Evolutionary conservation across 1,140 invertebrate species (phyloP).

Genomic region (Sesamia nonagrioides): DNA sequence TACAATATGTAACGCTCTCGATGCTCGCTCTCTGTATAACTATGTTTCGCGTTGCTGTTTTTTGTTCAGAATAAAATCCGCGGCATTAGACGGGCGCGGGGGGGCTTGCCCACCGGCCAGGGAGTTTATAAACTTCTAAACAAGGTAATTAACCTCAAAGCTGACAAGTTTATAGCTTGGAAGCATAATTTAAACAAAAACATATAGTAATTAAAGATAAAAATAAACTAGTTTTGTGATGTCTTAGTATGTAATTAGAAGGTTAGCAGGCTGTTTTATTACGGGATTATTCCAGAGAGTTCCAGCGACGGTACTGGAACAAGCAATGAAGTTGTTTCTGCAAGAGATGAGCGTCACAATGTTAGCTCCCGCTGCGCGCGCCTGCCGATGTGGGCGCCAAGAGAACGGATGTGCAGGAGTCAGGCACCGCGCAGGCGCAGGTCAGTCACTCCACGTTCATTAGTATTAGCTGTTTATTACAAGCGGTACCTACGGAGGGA

Average conservation of each 20-base stretch:
- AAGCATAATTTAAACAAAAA: constrained; percentile 26
- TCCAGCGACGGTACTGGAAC: not conserved
- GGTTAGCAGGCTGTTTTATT: not conserved
- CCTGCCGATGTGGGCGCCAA: too few relatives aligned
- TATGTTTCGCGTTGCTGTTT: not conserved
- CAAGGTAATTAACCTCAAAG: constrained; percentile 29
- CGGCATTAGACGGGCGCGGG: not conserved
- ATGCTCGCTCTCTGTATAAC: not conserved
- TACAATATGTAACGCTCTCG: constrained; percentile 42
- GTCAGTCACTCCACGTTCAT: not conserved
- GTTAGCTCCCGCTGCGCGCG: too few relatives aligned
- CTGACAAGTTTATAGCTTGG: constrained; percentile 14
- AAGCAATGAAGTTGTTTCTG: not conserved
- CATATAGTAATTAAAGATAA: constrained; percentile 14
- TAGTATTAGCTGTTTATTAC: not conserved
- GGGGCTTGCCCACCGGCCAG: not conserved
- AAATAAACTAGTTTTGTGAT: not conserved
- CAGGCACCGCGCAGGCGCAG: too few relatives aligned
- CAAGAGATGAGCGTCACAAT: too few relatives aligned
- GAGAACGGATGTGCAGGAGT: too few relatives aligned
- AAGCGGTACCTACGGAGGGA: not conserved
- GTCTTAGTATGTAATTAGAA: not conserved
- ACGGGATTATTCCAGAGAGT: too few relatives aligned
- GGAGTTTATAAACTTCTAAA: constrained; percentile 13
- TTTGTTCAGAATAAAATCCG: not conserved